Evolutionary conservation across 2,888 invertebrate species (phyloP).

Genomic region (Archips crataeganus): DNA sequence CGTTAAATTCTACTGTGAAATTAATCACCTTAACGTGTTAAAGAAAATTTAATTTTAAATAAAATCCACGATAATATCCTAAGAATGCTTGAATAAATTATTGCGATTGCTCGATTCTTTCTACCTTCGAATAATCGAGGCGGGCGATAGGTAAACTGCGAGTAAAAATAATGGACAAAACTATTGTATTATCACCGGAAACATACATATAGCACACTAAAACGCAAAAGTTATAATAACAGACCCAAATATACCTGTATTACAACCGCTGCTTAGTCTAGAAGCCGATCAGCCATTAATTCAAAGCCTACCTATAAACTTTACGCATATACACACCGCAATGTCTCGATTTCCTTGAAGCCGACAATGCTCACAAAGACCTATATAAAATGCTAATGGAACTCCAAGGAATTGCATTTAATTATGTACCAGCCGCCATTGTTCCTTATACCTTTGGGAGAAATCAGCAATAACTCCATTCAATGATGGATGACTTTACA

Average conservation of each 20-base stretch:
- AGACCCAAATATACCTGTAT: neutral
- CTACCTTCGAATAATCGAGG: too few relatives aligned
- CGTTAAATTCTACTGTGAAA: too few relatives aligned
- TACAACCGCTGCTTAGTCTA: constrained; percentile 1
- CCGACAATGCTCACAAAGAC: neutral
- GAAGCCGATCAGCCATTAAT: neutral
- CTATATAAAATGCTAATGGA: constrained; percentile 15
- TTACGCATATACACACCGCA: neutral
- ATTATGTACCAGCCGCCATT: constrained; percentile 1
- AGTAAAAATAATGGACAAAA: too few relatives aligned
- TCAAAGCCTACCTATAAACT: neutral
- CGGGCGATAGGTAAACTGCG: too few relatives aligned
- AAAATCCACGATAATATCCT: too few relatives aligned
- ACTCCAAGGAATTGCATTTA: neutral
- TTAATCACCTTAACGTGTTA: too few relatives aligned
- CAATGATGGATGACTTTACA: neutral
- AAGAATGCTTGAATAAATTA: too few relatives aligned
- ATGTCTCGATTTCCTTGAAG: neutral
- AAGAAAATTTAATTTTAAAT: too few relatives aligned
- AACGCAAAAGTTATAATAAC: neutral
- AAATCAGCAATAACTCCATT: neutral
- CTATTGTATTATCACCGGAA: too few relatives aligned
- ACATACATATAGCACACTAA: neutral
- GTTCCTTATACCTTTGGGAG: neutral
- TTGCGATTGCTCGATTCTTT: too few relatives aligned